Evolutionary conservation across 2,797 vertebrate species (phyloP).

Genomic region (Coluber constrictor): DNA sequence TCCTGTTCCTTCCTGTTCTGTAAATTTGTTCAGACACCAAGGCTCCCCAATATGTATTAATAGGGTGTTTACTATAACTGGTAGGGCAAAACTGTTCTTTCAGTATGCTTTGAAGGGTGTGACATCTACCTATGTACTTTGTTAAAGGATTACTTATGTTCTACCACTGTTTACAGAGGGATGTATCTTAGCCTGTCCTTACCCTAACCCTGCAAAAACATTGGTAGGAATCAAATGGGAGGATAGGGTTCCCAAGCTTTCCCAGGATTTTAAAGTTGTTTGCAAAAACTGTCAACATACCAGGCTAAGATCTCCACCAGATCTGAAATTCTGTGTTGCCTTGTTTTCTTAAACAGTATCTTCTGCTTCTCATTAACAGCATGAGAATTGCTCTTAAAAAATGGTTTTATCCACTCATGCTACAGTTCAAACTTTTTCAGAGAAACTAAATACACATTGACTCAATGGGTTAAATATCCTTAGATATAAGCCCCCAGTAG

Average conservation of each 20-base stretch:
- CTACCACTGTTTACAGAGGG: neutral
- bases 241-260: constrained; percentile 8
- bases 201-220: neutral
- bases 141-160: constrained; percentile 28
- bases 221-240: constrained; percentile 26
- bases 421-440: neutral
- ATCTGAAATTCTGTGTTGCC: neutral
- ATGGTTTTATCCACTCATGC: neutral
- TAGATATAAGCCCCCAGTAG: neutral
- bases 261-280: constrained; percentile 16
- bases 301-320: constrained; percentile 11
- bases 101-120: constrained; percentile 15
- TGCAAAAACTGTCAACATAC: neutral
- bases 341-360: neutral
- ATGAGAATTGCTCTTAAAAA: neutral
- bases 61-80: constrained; percentile 25
- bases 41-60: constrained; percentile 1
- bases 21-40: constrained; percentile 13
- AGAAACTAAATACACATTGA: neutral
- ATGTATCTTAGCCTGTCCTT: constrained; percentile 4
- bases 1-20: constrained; percentile 5
- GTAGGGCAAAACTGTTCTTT: constrained; percentile 39
- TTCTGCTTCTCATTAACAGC: neutral
- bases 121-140: constrained; percentile 28
- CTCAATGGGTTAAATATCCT: neutral